These are phyloP conservation scores for Drosophila pallidifrons DNA, from an alignment of 1,140 invertebrate genomes.

Conservation along the genomic window DNA sequence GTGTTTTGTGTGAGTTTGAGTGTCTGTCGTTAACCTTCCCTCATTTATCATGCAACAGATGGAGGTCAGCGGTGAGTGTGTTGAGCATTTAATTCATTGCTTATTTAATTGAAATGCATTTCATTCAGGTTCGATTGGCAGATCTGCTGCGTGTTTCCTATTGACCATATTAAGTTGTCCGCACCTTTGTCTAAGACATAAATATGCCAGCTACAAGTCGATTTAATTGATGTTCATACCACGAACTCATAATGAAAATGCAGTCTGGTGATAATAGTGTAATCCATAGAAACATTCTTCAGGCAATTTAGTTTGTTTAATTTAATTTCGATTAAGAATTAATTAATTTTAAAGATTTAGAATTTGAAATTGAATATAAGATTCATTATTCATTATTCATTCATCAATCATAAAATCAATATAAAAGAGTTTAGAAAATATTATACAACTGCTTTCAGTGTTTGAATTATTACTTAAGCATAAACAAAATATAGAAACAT, in stretches of 20 bases:
- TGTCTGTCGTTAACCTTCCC: constrained; percentile 30
- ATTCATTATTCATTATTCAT: no score
- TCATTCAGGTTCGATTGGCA: constrained; percentile 31
- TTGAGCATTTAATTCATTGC: constrained; percentile 61
- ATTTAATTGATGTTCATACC: background rate
- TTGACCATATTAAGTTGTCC: constrained; percentile 29
- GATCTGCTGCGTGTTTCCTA: constrained; percentile 22
- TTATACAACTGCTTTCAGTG: no score
- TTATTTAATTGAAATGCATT: constrained; percentile 69
- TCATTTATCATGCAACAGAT: constrained; percentile 63
- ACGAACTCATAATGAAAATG: background rate
- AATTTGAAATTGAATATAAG: no score
- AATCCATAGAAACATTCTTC: no score
- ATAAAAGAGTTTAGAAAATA: no score
- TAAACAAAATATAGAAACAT: no score
- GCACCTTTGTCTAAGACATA: constrained; percentile 15
- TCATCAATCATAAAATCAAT: no score
- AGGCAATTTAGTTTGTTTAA: no score
- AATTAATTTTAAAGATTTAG: no score
- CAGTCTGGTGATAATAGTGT: background rate
- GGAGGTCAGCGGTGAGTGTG: constrained; percentile 22
- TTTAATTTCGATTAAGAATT: no score
- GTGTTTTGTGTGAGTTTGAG: background rate
- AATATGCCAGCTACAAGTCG: constrained; percentile 8
- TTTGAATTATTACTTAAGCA: no score